These are phyloP conservation scores for Drosophila multiciliata DNA, from an alignment of 2,888 invertebrate species.

Conservation along the genomic window DNA sequence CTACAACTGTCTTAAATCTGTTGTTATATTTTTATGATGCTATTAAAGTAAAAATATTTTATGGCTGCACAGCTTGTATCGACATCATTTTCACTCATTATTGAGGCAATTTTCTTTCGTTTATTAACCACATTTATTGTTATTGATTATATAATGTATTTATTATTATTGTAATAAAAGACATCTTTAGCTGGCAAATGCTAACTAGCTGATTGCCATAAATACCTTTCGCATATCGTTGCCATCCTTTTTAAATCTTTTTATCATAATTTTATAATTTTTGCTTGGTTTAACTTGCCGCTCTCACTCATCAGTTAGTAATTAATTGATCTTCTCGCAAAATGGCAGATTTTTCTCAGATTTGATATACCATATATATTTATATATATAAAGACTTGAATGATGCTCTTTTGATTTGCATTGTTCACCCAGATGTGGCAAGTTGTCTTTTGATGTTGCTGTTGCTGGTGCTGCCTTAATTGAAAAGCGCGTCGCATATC, in stretches of 20 bases:
- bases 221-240: neutral
- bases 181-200: neutral
- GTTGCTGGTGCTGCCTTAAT: conserved; percentile 48
- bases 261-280: neutral
- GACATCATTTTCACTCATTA: neutral
- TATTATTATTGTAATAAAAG: neutral
- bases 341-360: neutral
- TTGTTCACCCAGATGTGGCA: conserved; percentile 33
- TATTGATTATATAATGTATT: neutral
- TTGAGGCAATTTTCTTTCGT: neutral
- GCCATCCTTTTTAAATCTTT: neutral
- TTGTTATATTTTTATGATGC: neutral
- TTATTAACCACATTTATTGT: neutral
- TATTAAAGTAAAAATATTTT: neutral
- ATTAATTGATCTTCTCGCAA: neutral
- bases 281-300: neutral
- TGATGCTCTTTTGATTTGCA: conserved; percentile 19
- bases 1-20: neutral
- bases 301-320: neutral
- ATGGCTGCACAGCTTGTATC: neutral
- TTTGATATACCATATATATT: neutral
- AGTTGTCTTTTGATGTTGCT: conserved; percentile 9
- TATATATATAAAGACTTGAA: neutral
- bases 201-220: neutral
- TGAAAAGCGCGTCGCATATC: conserved; percentile 81